Conservation (phyloP, 2,797 vertebrate species). For the Xerus rutilus region DNA sequence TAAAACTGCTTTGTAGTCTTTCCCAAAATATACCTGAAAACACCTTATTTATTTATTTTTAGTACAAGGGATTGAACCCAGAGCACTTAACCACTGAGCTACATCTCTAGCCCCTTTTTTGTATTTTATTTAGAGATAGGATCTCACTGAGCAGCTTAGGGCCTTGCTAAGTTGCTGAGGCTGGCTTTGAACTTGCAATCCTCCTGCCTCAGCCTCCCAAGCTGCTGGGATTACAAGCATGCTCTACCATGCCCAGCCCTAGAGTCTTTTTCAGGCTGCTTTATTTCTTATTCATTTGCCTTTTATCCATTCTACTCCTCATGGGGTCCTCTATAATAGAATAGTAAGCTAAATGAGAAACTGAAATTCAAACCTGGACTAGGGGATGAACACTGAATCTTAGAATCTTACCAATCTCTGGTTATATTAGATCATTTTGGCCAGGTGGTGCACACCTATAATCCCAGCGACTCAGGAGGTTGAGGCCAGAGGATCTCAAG, state of each 20-base stretch:
- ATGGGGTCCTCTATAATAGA: neutral
- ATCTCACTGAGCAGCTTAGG: too few species aligned
- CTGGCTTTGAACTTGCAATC: too few species aligned
- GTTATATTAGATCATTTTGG: slow-evolving; percentile 43
- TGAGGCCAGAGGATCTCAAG: too few species aligned
- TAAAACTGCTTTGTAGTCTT: slow-evolving; percentile 35
- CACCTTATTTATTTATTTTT: neutral
- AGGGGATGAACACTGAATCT: neutral
- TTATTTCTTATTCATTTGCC: slow-evolving; percentile 68
- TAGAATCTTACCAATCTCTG: slow-evolving; percentile 5
- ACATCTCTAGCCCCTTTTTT: too few species aligned
- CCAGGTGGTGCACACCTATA: too few species aligned
- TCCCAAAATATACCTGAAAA: slow-evolving; percentile 58
- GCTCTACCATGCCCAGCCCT: neutral
- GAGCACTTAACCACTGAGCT: too few species aligned
- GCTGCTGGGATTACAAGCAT: too few species aligned
- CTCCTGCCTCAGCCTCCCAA: too few species aligned
- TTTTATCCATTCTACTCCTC: slow-evolving; percentile 25
- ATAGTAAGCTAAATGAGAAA: slow-evolving; percentile 53
- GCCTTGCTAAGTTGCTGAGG: too few species aligned
- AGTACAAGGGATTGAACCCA: too few species aligned
- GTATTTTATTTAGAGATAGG: too few species aligned
- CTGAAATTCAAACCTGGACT: slow-evolving; percentile 45
- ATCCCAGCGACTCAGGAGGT: too few species aligned
- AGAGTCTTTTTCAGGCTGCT: slow-evolving; percentile 56